phyloP scores from a whole-genome alignment of 1,140 invertebrate species.

The Dufourea novaeangliae region DNA sequence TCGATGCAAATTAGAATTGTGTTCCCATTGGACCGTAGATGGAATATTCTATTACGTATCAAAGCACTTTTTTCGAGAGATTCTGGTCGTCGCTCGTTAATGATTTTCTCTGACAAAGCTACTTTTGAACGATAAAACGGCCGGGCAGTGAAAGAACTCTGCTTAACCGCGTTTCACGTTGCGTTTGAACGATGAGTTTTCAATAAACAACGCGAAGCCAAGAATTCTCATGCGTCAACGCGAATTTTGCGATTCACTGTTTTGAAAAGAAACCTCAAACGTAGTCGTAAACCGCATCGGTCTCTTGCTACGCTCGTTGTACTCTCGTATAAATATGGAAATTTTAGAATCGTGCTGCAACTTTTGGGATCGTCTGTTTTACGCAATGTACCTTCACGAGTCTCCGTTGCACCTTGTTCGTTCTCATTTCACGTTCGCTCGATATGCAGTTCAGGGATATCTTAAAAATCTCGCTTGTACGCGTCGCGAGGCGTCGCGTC shows the following conservation, averaged over 20 bases:
- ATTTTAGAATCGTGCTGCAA: conserved; percentile 1
- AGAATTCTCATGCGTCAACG: too few species aligned
- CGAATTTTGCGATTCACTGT: neutral
- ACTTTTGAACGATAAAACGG: too few species aligned
- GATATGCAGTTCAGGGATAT: conserved; percentile 10
- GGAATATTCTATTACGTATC: conserved; percentile 18
- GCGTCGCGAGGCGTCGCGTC: neutral
- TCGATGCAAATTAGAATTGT: conserved; percentile 23
- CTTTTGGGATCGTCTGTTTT: conserved; percentile 1
- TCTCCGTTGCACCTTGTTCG: neutral
- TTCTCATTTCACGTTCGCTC: neutral
- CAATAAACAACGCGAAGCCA: too few species aligned
- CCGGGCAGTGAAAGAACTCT: too few species aligned
- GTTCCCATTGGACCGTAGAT: neutral
- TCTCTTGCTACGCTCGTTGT: neutral
- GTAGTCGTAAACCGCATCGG: too few species aligned
- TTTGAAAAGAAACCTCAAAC: neutral
- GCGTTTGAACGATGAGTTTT: too few species aligned
- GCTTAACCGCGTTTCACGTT: too few species aligned
- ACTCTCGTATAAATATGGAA: conserved; percentile 5
- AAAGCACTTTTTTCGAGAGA: neutral
- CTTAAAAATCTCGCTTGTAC: conserved; percentile 3
- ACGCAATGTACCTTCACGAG: neutral
- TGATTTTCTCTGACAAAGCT: neutral
- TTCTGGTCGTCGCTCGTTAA: neutral